Evolutionary conservation across 2,888 invertebrate genomes (phyloP), one percentile per base, ranked within the genome.

Genomic region (Yponomeuta evonymella): DNA sequence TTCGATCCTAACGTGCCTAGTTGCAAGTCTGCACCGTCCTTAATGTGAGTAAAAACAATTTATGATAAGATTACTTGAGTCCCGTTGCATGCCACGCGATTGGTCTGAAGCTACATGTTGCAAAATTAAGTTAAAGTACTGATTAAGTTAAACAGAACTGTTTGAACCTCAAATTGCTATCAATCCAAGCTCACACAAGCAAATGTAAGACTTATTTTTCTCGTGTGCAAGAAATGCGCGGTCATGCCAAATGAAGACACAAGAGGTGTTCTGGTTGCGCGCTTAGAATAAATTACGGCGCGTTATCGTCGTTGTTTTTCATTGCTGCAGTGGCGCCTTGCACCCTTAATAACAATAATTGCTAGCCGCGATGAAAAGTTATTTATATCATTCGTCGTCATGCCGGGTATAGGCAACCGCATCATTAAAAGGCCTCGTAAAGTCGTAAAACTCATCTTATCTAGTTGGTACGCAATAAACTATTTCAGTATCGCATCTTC

Each of bases 321-420:
- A 58, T 15, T 58, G 51, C 51, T 58, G 51, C 51, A 58, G 8
- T 58, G 51, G 2, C 12, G 12, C 51, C 10, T 9, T 12, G 51
- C 51, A 15, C 51, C 3, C 51, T 58, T 15, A 58, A 58, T 58
- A 58, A 58, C 15, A 64, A 29, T 64, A 64, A 64, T 64, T 64
- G 30, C 64, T 64, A 64, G n/a, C 64, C 1, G 64, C 64, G 64
- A 64, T 64, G 30, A 64, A 10, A 30, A 23, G 30, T 23, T 64
- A 64, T 64, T 64, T 64, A 64, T 29, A 64, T 23, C 64, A n/a
- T 64, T 30, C 29, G 64, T 58, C 51, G 51, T 12, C 51, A 58
- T 58, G 12, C 51, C 12, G 12, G 51, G 51, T 10, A 10, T 51
- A 51, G 10, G 6, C 51, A 51, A 43, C 43, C 43, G 43, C 43